Percentiles rank a stretch among this genome's conserved stretches.
Evolutionary conservation across 2,888 invertebrate species (phyloP).

Genomic region (Philereme transversata): DNA sequence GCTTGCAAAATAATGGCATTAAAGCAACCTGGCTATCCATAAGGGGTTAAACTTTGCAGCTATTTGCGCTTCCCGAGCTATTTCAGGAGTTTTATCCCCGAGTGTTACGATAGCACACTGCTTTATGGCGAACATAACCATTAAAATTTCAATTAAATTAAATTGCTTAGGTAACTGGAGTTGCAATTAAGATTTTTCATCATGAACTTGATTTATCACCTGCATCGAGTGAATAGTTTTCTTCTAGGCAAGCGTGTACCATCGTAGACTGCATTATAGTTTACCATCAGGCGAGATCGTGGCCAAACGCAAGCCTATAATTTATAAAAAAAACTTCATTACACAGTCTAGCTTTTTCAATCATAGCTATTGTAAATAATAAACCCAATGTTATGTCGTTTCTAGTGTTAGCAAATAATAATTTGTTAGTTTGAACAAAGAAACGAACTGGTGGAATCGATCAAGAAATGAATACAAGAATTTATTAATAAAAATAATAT

Average conservation of each 20-base stretch:
- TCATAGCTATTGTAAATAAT: conserved; percentile 2
- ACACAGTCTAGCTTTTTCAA: neutral
- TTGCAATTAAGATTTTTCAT: conserved; percentile 19
- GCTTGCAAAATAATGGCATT: conserved; percentile 18
- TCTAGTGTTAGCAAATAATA: conserved; percentile 12
- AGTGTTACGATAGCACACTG: conserved; percentile 6
- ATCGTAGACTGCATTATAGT: too few species aligned
- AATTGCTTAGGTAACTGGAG: conserved; percentile 23
- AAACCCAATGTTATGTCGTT: neutral
- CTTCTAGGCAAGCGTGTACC: too few species aligned
- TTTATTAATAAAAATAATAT: too few species aligned
- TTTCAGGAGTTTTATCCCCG: conserved; percentile 6
- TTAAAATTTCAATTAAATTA: conserved; percentile 25
- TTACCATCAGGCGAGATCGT: too few species aligned
- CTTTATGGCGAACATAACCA: conserved; percentile 22
- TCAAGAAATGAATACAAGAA: too few species aligned
- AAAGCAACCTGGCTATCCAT: neutral
- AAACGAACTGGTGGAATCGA: conserved; percentile 9
- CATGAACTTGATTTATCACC: conserved; percentile 10
- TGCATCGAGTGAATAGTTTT: too few species aligned
- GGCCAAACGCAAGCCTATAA: too few species aligned
- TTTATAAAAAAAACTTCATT: too few species aligned
- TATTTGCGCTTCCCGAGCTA: conserved; percentile 8
- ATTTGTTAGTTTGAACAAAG: conserved; percentile 21
- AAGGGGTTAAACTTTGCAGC: conserved; percentile 10